A percentile compares a stretch with the other conserved stretches of the same genome.
Evolutionary conservation across 2,797 vertebrate genomes (phyloP).

Genomic region (Pempheris klunzingeri): DNA sequence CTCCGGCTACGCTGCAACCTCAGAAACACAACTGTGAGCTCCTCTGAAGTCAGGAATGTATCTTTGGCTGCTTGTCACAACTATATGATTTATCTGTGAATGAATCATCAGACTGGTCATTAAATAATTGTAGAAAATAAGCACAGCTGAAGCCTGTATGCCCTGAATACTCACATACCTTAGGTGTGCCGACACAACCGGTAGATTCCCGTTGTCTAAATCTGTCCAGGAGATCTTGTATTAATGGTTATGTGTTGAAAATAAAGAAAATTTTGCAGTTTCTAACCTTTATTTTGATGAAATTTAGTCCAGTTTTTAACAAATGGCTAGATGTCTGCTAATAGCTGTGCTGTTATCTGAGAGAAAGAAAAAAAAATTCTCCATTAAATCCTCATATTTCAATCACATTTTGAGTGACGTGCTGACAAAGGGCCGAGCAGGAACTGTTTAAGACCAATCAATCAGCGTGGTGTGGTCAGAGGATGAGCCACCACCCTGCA

Average conservation of each 20-base stretch:
- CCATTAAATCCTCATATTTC: not conserved
- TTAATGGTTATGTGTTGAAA: not conserved
- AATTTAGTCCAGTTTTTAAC: not conserved
- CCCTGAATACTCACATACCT: not conserved
- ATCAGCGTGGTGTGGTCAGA: not conserved
- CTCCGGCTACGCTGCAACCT: not conserved
- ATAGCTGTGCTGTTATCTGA: not conserved
- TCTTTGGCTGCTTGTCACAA: not conserved
- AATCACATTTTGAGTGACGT: not conserved
- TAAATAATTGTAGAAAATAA: not conserved
- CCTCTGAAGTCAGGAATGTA: not conserved
- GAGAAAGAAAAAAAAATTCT: not conserved
- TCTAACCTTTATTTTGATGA: too few relatives aligned
- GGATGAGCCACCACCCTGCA: not conserved
- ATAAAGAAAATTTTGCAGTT: too few relatives aligned
- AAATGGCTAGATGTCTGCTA: not conserved
- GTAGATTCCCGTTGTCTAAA: too few relatives aligned
- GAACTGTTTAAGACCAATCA: not conserved
- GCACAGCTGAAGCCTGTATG: not conserved
- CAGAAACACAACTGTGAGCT: too few relatives aligned
- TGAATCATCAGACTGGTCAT: too few relatives aligned
- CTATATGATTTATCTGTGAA: not conserved
- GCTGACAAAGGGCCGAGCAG: not conserved
- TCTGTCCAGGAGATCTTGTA: not conserved
- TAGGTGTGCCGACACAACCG: not conserved